Base-by-base conservation (phyloP, 2,888 invertebrate species). In the Leucoptera coffeella region DNA sequence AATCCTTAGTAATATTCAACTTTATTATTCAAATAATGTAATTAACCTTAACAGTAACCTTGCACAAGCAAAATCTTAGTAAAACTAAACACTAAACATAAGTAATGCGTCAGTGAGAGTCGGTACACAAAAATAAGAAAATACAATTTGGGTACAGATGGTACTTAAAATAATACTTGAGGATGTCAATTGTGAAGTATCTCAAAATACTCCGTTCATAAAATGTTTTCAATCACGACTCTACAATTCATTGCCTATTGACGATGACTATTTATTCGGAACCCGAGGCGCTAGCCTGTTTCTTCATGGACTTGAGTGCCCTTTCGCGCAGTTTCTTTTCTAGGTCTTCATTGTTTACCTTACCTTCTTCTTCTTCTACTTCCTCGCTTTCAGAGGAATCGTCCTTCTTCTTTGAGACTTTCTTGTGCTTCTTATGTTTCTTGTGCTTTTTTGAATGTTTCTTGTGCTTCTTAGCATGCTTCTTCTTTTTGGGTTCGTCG, bases 241-340 rank as follows among this genome's bases (percentile, higher is more conserved):
- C n/a, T n/a, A n/a, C n/a, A n/a, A n/a, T n/a, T n/a, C n/a, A n/a
- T n/a, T n/a, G n/a, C n/a, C n/a, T n/a, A n/a, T n/a, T n/a, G n/a
- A n/a, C n/a, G n/a, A n/a, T n/a, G n/a, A 3, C 25, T 12, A 11
- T 2, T 12, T 9, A 10, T 19, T 74, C 73, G 17, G 73, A 73
- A 40, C 77, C 77, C 34, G 72, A 72, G 14, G 45, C 59, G 39
- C 79, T 79, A 24, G 75, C 78, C 55, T 81, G 77, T 48, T 82
- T 79, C 51, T 90, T 91, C 89, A 92, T 89, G 1, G 90, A 91
- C 56, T 89, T 88, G 22, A 93, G 73, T 27, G 92, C 93, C 43
- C 88, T 80, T 53, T 92, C 91, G 15, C 93, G 77, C 38, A 93
- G 75, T 56, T 88, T 88, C 45, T 86, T 86, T 52, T 92, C 92